Conservation (phyloP, 2,888 invertebrate species). For the Tinea pellionella region DNA sequence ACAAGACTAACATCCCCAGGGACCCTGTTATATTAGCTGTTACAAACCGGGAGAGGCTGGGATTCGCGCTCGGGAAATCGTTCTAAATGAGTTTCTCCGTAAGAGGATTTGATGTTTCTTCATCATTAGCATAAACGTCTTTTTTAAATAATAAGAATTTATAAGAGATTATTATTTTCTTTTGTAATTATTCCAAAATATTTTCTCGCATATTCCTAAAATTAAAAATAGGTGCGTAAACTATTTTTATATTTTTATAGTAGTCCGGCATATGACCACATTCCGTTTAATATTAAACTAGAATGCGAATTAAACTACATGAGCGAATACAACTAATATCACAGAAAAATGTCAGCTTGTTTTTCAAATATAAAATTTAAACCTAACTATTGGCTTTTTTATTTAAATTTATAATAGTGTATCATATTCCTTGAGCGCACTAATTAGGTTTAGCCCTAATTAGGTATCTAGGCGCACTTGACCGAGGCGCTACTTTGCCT, state of each 20-base stretch:
- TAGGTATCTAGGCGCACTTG: slow-evolving; percentile 1
- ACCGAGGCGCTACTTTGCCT: neutral
- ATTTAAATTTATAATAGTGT: no score
- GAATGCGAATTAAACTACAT: no score
- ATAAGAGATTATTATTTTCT: neutral
- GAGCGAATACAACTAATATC: no score
- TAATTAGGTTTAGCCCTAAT: neutral
- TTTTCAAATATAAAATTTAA: no score
- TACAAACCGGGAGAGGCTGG: neutral
- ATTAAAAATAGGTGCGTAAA: neutral
- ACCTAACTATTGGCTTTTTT: no score
- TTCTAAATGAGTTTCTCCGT: neutral
- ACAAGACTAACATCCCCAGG: neutral
- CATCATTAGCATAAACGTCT: neutral
- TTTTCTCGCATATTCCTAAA: neutral
- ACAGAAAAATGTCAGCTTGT: no score
- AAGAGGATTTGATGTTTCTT: slow-evolving; percentile 11
- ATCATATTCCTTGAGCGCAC: neutral
- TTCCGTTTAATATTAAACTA: no score
- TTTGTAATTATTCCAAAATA: neutral
- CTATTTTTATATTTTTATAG: no score
- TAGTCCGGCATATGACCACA: no score
- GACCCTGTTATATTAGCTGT: neutral
- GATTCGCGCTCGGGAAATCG: neutral
- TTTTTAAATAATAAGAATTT: neutral